Evolutionary conservation across 2,113 vertebrate genomes (phyloP).

Genomic region (Neodon shergylaensis): DNA sequence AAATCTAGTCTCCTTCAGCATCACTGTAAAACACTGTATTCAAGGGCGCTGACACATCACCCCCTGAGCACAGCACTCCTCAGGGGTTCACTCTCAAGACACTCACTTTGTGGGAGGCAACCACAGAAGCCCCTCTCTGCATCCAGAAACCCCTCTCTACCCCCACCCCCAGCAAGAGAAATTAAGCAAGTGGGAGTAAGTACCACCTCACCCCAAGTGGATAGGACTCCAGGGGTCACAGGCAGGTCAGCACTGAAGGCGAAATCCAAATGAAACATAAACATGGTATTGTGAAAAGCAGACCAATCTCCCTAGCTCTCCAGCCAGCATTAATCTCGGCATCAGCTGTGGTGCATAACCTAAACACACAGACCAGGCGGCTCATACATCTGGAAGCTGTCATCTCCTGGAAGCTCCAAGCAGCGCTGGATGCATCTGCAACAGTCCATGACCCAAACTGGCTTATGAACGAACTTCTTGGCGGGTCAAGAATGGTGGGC

Average conservation of each 20-base stretch:
- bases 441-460: constrained; percentile 69
- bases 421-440: constrained; percentile 73
- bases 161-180: neutral
- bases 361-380: constrained; percentile 93
- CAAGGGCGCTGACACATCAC: neutral
- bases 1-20: constrained; percentile 29
- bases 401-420: constrained; percentile 89
- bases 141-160: constrained; percentile 4
- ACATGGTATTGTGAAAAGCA: constrained; percentile 87
- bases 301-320: constrained; percentile 89
- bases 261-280: constrained; percentile 90
- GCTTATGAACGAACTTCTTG: constrained; percentile 63
- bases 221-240: constrained; percentile 85
- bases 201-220: constrained; percentile 80
- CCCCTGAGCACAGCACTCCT: neutral
- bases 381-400: constrained; percentile 96
- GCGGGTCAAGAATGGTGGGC: constrained; percentile 58
- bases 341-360: constrained; percentile 94
- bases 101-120: neutral
- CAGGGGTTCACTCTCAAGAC: neutral
- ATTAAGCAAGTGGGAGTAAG: constrained; percentile 67
- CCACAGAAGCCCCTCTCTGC: neutral
- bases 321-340: constrained; percentile 95
- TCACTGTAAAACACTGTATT: constrained; percentile 15
- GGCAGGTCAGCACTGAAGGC: constrained; percentile 89